Evolutionary conservation across 2,797 vertebrate genomes (phyloP).

Genomic region (Limosa lapponica): DNA sequence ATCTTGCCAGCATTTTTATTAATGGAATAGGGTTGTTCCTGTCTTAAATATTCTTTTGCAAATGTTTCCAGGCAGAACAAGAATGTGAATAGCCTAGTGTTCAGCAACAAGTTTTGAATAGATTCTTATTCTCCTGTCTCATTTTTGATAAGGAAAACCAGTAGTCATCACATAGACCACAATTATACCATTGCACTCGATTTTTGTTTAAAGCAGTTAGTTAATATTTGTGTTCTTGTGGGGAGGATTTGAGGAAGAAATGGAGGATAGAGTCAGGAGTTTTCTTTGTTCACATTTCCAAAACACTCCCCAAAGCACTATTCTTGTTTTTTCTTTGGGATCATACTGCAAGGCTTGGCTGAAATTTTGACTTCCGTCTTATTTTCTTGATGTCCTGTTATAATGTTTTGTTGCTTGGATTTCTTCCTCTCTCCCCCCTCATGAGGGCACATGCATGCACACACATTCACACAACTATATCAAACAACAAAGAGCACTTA

Average conservation of each 20-base stretch:
- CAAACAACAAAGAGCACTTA: background rate
- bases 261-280: background rate
- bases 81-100: constrained; percentile 41
- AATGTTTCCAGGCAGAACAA: constrained; percentile 40
- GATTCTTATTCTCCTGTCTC: background rate
- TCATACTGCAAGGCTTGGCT: background rate
- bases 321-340: background rate
- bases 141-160: constrained; percentile 19
- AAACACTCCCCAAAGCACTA: background rate
- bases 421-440: background rate
- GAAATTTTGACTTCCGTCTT: background rate
- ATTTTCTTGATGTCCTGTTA: background rate
- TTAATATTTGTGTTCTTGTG: background rate
- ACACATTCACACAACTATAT: background rate
- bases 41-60: constrained; percentile 49
- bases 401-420: background rate
- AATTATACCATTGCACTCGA: background rate
- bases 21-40: constrained; percentile 24
- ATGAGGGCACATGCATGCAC: too few species aligned
- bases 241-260: background rate
- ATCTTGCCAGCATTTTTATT: constrained; percentile 56
- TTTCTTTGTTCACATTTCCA: background rate
- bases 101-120: background rate
- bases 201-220: background rate
- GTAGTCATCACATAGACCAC: background rate